Evolutionary conservation across 2,797 vertebrate species (phyloP), one percentile per base, ranked within the genome.

Genomic region (Pitangus sulphuratus): DNA sequence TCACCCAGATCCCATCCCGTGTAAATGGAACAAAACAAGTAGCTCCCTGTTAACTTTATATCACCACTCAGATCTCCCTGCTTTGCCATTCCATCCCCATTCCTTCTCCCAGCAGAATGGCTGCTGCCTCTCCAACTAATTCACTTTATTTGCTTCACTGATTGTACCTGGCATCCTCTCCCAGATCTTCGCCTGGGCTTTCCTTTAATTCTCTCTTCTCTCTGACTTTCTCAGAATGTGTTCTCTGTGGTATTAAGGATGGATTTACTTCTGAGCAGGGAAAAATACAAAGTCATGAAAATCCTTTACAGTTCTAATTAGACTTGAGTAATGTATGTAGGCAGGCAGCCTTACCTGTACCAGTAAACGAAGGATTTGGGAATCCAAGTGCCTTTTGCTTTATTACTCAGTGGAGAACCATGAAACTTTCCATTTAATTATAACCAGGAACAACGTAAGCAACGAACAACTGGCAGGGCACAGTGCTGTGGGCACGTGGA

Each of bases 251-350:
- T 85, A 96, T 96, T 94, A 83, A 85, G 90, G 61, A 72, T 75
- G 66, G 84, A 76, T 90, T 96, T 96, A 90, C 80, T 91, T 95
- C 58, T 87, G 66, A 91, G 76, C 66, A 71, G 56, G 82, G 84
- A 93, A 95, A 84, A 84, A 42, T 31, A 58, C 58, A 69, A 84
- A 84, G 69, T 91, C 87, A 90, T 69, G 76, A 69, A 93, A 94
- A 91, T 94, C 82, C 64, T 84, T 68, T 72, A n/a, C 54, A 35
- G 77, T 95, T 94, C 80, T 87, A 92, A 95, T 96, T 89, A 93
- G 85, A 72, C 39, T 56, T 75, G 82, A 72, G 45, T 89, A 89
- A 94, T 79, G 72, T 35, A 30, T 50, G 61, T 61, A 84, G 96
- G 71, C 95, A 95, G 85, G 12, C 66, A 84, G 65, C 76, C 66